Percentiles rank a stretch among this genome's conserved stretches.
Conservation (phyloP, 2,888 invertebrate species). For the Nomada fabriciana region DNA sequence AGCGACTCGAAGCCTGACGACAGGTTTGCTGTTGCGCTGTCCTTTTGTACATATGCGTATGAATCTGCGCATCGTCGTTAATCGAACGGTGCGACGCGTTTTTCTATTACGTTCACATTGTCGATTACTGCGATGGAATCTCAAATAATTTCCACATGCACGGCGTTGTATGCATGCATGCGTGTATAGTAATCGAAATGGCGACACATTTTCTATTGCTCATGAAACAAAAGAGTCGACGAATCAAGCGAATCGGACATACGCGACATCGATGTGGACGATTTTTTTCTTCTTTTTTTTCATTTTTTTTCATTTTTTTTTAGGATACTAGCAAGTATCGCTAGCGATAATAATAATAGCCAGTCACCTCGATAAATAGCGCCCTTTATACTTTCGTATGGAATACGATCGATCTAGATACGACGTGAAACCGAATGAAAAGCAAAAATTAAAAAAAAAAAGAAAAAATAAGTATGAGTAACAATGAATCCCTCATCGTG, state of each 20-base stretch:
- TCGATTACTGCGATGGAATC: slow-evolving; percentile 26
- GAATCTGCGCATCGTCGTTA: slow-evolving; percentile 31
- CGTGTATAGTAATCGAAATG: slow-evolving; percentile 5
- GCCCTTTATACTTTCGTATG: slow-evolving; percentile 66
- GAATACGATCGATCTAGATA: slow-evolving; percentile 40
- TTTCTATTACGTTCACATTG: slow-evolving; percentile 39
- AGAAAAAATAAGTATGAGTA: slow-evolving; percentile 21
- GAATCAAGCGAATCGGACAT: slow-evolving; percentile 37
- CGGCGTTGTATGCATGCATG: not conserved
- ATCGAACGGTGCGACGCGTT: slow-evolving; percentile 25
- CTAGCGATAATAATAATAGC: not conserved
- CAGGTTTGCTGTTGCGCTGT: slow-evolving; percentile 21
- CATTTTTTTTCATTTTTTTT: not conserved
- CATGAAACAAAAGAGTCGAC: slow-evolving; percentile 28
- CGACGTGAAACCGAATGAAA: slow-evolving; percentile 8
- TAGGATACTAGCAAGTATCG: slow-evolving; percentile 62
- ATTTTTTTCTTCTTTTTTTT: slow-evolving; percentile 16
- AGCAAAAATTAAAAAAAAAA: not conserved
- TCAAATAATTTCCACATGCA: slow-evolving; percentile 9
- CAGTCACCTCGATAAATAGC: slow-evolving; percentile 46
- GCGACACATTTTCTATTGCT: slow-evolving; percentile 40
- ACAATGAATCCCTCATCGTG: slow-evolving; percentile 49
- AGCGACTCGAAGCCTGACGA: slow-evolving; percentile 4
- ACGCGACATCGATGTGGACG: slow-evolving; percentile 59
- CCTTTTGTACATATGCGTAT: slow-evolving; percentile 64